phyloP scores from a whole-genome alignment of 2,113 vertebrate genomes.

The Anoplopoma fimbria region DNA sequence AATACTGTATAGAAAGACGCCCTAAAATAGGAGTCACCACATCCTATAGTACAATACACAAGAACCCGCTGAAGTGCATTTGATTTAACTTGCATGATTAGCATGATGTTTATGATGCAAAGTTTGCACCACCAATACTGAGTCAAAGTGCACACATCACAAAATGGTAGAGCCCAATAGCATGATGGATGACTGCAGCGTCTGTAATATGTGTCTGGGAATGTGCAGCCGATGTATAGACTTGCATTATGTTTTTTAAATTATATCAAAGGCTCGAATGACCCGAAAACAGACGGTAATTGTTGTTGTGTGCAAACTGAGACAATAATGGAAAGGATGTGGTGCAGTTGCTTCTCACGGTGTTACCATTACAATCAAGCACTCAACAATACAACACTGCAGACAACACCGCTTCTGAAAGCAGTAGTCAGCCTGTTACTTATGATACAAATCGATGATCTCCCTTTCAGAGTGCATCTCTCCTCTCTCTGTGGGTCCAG shows the following conservation, averaged over 20 bases:
- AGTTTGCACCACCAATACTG: slow-evolving; percentile 32
- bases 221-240: slow-evolving; percentile 10
- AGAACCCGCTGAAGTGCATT: slow-evolving; percentile 61
- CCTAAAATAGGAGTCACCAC: slow-evolving; percentile 33
- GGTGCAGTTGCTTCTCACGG: background rate
- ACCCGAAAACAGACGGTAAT: background rate
- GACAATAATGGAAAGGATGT: background rate
- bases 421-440: slow-evolving; percentile 28
- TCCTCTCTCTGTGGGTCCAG: background rate
- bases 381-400: slow-evolving; percentile 32
- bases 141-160: slow-evolving; percentile 52
- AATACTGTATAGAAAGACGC: slow-evolving; percentile 64
- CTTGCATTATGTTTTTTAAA: background rate
- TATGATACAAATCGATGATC: slow-evolving; percentile 29
- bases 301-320: background rate
- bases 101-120: slow-evolving; percentile 24
- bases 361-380: slow-evolving; percentile 22
- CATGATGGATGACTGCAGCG: slow-evolving; percentile 9
- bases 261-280: background rate
- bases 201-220: background rate
- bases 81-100: slow-evolving; percentile 45
- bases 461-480: background rate
- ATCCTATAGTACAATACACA: slow-evolving; percentile 42
- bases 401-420: slow-evolving; percentile 27
- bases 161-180: slow-evolving; percentile 29